phyloP scores from a whole-genome alignment of 2,888 invertebrate genomes.

The Ischnura elegans region DNA sequence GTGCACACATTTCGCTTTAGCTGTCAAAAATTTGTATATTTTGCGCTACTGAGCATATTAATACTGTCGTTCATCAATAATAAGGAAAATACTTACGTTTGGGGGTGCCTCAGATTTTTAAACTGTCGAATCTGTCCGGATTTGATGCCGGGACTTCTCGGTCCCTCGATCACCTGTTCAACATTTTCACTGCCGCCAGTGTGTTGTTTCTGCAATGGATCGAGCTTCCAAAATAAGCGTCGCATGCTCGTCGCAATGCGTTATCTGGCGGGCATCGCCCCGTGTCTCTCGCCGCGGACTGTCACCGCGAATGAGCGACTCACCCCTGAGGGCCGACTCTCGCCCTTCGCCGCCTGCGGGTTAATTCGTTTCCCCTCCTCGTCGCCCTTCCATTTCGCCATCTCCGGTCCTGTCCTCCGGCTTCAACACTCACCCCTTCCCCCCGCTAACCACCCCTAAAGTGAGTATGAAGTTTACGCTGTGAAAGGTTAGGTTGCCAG shows the following conservation, averaged over 20 bases:
- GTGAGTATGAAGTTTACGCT: too few relatives aligned
- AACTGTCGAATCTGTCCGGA: too few relatives aligned
- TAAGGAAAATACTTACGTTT: too few relatives aligned
- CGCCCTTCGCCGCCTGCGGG: not conserved
- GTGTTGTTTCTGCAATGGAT: not conserved
- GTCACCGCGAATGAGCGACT: not conserved
- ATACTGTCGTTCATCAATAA: too few relatives aligned
- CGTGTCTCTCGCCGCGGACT: not conserved
- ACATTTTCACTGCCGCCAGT: too few relatives aligned
- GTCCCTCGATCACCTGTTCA: too few relatives aligned
- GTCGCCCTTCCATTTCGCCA: not conserved
- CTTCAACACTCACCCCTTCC: not conserved
- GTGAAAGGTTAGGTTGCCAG: not conserved
- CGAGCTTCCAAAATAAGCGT: not conserved
- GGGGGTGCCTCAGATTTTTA: too few relatives aligned
- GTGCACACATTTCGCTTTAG: too few relatives aligned
- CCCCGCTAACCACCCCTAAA: not conserved
- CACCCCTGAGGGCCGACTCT: not conserved
- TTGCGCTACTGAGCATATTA: too few relatives aligned
- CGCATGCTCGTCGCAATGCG: not conserved
- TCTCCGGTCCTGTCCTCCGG: not conserved
- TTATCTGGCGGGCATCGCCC: not conserved
- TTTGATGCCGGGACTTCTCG: too few relatives aligned
- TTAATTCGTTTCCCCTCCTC: not conserved
- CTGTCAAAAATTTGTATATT: too few relatives aligned